phyloP scores from a whole-genome alignment of 92 coral and sea anemone genomes.

The Epizoanthus stellaris region DNA sequence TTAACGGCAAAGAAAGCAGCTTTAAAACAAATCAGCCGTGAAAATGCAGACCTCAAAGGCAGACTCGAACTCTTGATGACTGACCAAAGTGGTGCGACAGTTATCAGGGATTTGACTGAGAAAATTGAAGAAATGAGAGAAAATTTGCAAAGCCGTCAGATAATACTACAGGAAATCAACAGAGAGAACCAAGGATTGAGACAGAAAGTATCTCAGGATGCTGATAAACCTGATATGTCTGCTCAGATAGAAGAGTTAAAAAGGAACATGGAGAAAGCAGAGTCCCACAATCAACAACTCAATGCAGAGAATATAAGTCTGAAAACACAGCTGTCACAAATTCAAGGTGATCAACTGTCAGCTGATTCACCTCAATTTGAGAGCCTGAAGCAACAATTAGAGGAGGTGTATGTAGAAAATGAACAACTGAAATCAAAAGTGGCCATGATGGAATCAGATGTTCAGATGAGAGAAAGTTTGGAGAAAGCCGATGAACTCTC shows the following conservation, averaged over 20 bases:
- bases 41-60: conserved; percentile 92
- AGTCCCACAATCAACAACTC: conserved; percentile 66
- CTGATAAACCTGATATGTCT: conserved; percentile 50
- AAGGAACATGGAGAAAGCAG: conserved; percentile 69
- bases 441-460: conserved; percentile 39
- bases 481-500: conserved; percentile 85
- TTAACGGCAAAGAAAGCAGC: conserved; percentile 93
- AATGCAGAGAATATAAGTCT: conserved; percentile 71
- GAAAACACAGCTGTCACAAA: conserved; percentile 55
- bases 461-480: conserved; percentile 70
- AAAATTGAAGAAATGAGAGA: conserved; percentile 80
- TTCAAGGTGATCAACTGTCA: conserved; percentile 5
- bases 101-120: conserved; percentile 76
- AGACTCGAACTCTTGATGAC: conserved; percentile 75
- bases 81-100: conserved; percentile 85
- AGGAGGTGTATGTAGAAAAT: conserved; percentile 70
- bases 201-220: conserved; percentile 67
- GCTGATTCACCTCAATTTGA: conserved; percentile 12
- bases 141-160: conserved; percentile 76
- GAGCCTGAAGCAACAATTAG: conserved; percentile 48
- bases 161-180: conserved; percentile 82
- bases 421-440: conserved; percentile 50
- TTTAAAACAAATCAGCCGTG: conserved; percentile 94
- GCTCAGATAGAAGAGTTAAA: conserved; percentile 72
- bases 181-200: conserved; percentile 87